Evolutionary conservation across 2,113 vertebrate species (phyloP).

Genomic region (Tretioscincus oriximinensis): DNA sequence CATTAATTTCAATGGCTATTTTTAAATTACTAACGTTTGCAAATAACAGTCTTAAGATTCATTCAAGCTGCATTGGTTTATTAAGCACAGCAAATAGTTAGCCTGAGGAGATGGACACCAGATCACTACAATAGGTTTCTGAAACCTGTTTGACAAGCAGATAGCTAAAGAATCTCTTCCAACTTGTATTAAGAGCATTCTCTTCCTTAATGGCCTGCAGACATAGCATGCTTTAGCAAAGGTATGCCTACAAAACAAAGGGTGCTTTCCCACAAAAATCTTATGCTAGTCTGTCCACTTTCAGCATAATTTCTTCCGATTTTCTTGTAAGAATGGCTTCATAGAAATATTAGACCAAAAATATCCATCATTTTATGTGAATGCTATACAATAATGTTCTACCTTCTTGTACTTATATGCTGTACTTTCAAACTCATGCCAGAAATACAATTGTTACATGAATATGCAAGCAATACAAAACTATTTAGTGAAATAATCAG

Average conservation of each 20-base stretch:
- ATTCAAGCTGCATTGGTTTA: not conserved
- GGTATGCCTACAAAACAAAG: constrained; percentile 25
- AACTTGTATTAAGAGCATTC: constrained; percentile 9
- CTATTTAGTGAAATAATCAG: too few species aligned
- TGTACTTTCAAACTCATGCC: too few species aligned
- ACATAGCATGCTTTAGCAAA: not conserved
- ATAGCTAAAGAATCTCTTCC: constrained; percentile 20
- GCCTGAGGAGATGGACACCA: constrained; percentile 42
- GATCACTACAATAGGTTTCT: constrained; percentile 17
- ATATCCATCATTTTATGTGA: too few species aligned
- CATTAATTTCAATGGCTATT: constrained; percentile 2
- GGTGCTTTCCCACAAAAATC: not conserved
- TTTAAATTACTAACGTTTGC: not conserved
- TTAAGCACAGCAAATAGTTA: constrained; percentile 1
- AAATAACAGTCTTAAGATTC: not conserved
- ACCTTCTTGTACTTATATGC: too few species aligned
- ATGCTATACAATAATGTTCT: too few species aligned
- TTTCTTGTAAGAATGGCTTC: not conserved
- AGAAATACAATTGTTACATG: too few species aligned
- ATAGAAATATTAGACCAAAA: too few species aligned
- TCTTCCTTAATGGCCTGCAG: constrained; percentile 32
- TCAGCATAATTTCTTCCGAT: constrained; percentile 1
- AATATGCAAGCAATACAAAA: too few species aligned
- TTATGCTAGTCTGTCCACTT: not conserved
- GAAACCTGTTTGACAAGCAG: constrained; percentile 54